Percentiles rank a stretch among this genome's conserved stretches.
Conservation (phyloP, 2,888 invertebrate genomes). For the Leucozona laternaria region DNA sequence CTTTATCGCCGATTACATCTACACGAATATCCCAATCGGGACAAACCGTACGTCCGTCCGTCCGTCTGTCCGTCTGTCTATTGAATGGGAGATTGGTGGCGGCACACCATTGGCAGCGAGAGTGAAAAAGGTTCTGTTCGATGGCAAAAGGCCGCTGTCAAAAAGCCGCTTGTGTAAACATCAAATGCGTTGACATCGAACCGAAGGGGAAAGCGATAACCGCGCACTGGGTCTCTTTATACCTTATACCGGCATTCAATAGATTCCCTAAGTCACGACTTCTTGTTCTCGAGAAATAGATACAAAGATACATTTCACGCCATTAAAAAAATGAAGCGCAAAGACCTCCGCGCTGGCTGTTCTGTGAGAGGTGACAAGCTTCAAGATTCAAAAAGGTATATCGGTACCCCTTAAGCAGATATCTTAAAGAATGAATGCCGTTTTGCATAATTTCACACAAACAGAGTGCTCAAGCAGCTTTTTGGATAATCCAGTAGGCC, state of each 20-base stretch:
- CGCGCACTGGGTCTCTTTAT: constrained; percentile 3
- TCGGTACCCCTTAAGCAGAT: background rate
- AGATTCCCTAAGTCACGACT: constrained; percentile 67
- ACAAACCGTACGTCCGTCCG: constrained; percentile 12
- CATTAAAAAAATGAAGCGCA: constrained; percentile 67
- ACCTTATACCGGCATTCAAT: constrained; percentile 31
- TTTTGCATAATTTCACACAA: constrained; percentile 66
- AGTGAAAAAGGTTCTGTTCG: constrained; percentile 68
- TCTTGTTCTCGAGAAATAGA: constrained; percentile 57
- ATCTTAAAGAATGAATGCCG: constrained; percentile 33
- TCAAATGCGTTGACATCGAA: constrained; percentile 76
- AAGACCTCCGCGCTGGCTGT: constrained; percentile 19
- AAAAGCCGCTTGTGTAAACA: constrained; percentile 75
- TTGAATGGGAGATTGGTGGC: background rate
- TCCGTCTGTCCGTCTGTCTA: background rate
- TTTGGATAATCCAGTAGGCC: constrained; percentile 55
- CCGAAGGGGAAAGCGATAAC: constrained; percentile 72
- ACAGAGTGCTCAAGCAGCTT: background rate
- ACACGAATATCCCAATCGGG: constrained; percentile 72
- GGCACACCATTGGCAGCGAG: constrained; percentile 10
- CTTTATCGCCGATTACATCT: constrained; percentile 74
- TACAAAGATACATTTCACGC: constrained; percentile 67
- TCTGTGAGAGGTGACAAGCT: constrained; percentile 53
- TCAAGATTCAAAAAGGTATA: background rate
- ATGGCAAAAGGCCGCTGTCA: constrained; percentile 72